Conservation (phyloP, 2,113 vertebrate genomes). For the Bufo gargarizans region DNA sequence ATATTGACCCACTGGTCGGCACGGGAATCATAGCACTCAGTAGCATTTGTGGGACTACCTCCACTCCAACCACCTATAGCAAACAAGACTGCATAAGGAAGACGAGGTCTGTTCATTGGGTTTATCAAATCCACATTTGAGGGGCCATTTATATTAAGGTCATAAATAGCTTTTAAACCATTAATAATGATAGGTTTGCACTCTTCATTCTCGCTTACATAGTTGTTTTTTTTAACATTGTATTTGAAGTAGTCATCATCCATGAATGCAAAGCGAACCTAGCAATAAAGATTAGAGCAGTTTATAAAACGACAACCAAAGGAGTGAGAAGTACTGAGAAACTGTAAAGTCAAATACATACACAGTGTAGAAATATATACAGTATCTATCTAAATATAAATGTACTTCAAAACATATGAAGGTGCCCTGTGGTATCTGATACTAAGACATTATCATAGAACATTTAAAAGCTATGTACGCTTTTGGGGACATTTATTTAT, state of each 20-base stretch:
- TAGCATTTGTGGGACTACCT: slow-evolving; percentile 73
- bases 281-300: neutral
- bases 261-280: slow-evolving; percentile 80
- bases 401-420: too few species aligned
- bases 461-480: too few species aligned
- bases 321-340: neutral
- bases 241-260: slow-evolving; percentile 76
- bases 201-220: slow-evolving; percentile 71
- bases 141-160: slow-evolving; percentile 70
- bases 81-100: slow-evolving; percentile 77
- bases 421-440: too few species aligned
- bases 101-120: slow-evolving; percentile 74
- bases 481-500: too few species aligned
- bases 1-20: slow-evolving; percentile 79
- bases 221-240: slow-evolving; percentile 74
- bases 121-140: slow-evolving; percentile 62
- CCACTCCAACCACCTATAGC: slow-evolving; percentile 81
- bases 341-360: neutral
- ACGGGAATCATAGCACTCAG: slow-evolving; percentile 76
- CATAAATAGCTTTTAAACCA: slow-evolving; percentile 73
- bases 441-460: too few species aligned
- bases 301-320: neutral
- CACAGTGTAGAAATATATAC: neutral
- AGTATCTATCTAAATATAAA: neutral
- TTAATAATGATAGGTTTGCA: slow-evolving; percentile 75